phyloP scores from a whole-genome alignment of 2,797 vertebrate genomes.

The Varecia variegata region DNA sequence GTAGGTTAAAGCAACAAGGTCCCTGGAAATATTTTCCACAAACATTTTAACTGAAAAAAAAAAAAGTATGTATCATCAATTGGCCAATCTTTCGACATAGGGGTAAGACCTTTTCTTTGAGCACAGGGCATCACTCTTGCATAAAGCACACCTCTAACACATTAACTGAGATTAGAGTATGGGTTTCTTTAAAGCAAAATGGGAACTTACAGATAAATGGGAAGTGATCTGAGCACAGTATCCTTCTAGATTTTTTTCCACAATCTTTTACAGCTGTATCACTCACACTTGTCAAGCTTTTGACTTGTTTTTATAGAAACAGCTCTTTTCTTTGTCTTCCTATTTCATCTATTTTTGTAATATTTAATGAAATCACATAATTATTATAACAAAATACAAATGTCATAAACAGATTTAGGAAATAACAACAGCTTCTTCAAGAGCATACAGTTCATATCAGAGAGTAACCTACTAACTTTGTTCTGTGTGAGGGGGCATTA shows the following conservation, averaged over 20 bases:
- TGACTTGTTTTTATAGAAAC: neutral
- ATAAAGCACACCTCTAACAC: neutral
- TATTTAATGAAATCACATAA: constrained; percentile 40
- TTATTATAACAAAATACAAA: constrained; percentile 50
- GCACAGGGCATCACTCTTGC: neutral
- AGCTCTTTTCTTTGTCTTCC: constrained; percentile 2
- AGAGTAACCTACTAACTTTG: neutral
- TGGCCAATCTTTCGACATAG: neutral
- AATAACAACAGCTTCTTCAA: neutral
- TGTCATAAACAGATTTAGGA: neutral
- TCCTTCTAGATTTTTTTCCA: neutral
- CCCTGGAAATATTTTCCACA: neutral
- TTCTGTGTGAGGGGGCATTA: neutral
- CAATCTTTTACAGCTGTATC: neutral
- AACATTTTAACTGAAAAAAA: neutral
- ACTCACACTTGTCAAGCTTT: neutral
- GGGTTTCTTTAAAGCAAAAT: neutral
- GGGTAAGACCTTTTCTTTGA: neutral
- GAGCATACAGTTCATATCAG: neutral
- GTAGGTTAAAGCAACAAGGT: constrained; percentile 42
- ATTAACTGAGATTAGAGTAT: constrained; percentile 14
- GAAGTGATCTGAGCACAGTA: neutral
- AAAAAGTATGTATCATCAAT: neutral
- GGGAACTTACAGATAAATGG: neutral
- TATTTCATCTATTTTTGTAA: constrained; percentile 25